Percentiles rank a stretch among this genome's conserved stretches.
These are phyloP conservation scores for Ceratotherium simum DNA, from an alignment of 2,113 vertebrate species.

Conservation along the genomic window DNA sequence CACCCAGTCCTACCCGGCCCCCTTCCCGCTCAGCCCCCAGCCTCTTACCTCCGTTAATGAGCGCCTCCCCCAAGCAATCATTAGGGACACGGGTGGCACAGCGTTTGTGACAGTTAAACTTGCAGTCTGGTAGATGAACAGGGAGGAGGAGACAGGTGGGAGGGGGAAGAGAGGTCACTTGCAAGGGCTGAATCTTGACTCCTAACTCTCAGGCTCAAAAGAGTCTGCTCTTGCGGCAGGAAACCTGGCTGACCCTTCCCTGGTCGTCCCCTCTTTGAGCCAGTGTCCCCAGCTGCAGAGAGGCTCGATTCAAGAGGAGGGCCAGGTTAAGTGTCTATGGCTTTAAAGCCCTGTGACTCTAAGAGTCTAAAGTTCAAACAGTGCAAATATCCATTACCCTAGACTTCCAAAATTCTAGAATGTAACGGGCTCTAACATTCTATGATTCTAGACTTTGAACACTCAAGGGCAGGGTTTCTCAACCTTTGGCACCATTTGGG, in stretches of 20 bases:
- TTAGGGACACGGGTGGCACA: slow-evolving; percentile 94
- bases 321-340: no score
- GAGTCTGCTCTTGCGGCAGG: background rate
- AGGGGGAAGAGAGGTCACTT: background rate
- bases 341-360: background rate
- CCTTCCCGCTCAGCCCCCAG: background rate
- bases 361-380: background rate
- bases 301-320: background rate
- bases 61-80: slow-evolving; percentile 92
- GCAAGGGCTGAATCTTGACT: background rate
- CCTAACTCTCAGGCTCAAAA: background rate
- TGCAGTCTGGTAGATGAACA: slow-evolving; percentile 88
- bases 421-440: background rate
- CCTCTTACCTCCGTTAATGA: slow-evolving; percentile 88
- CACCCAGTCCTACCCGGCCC: background rate
- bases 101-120: slow-evolving; percentile 96
- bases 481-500: background rate
- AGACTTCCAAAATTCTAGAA: background rate
- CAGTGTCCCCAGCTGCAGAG: background rate
- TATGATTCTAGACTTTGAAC: background rate
- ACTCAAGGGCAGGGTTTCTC: background rate
- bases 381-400: background rate
- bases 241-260: background rate
- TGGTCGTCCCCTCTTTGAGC: background rate
- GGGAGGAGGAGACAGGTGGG: background rate